phyloP scores from a whole-genome alignment of 2,113 vertebrate species.

The Sciurus niger region DNA sequence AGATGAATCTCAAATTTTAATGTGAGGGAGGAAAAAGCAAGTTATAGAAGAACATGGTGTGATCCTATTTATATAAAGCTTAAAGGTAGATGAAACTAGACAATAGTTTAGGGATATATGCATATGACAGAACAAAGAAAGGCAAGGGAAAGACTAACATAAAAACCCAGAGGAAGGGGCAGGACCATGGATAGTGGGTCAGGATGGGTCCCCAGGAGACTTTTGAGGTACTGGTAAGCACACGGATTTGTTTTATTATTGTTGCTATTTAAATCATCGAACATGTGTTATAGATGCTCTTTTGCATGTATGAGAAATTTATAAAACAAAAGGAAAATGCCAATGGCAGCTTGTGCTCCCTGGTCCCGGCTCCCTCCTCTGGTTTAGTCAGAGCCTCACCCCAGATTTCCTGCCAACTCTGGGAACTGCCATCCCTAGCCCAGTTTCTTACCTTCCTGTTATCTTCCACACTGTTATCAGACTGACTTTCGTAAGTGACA shows the following conservation, averaged over 20 bases:
- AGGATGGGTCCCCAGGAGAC: no score
- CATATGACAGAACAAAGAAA: background rate
- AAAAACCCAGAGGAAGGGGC: background rate
- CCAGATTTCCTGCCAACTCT: background rate
- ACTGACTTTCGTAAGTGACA: background rate
- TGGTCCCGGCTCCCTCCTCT: background rate
- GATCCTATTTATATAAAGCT: background rate
- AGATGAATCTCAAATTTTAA: background rate
- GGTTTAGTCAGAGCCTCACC: background rate
- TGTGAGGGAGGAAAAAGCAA: background rate
- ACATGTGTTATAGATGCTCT: background rate
- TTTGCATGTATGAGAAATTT: slow-evolving; percentile 1
- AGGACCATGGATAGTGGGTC: background rate
- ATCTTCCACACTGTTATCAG: background rate
- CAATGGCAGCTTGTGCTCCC: background rate
- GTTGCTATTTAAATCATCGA: background rate
- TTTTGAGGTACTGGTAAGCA: background rate
- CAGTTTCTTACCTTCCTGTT: background rate
- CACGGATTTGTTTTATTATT: background rate
- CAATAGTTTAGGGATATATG: background rate
- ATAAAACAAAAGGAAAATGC: slow-evolving; percentile 25
- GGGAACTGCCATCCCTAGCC: background rate
- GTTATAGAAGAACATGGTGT: background rate
- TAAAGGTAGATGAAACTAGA: background rate
- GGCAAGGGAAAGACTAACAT: background rate